Conservation (phyloP, 2,797 vertebrate species). For the Toxotes lorentzi region DNA sequence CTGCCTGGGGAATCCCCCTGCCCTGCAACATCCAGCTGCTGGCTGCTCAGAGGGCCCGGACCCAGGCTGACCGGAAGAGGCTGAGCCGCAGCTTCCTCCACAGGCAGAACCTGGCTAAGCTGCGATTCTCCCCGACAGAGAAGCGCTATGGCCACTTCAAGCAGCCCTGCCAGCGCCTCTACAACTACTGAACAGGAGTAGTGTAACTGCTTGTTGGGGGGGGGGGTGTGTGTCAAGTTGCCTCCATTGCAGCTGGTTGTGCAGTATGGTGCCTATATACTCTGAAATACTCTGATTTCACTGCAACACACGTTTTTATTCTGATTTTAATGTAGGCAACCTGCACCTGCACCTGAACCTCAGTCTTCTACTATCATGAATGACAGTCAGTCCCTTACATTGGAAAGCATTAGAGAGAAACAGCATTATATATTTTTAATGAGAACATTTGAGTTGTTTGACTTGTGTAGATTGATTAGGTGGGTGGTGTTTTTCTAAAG, state of each 20-base stretch:
- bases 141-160: slow-evolving; percentile 80
- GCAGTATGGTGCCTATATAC: slow-evolving; percentile 18
- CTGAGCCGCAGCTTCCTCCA: slow-evolving; percentile 78
- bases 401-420: slow-evolving; percentile 13
- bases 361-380: slow-evolving; percentile 23
- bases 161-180: slow-evolving; percentile 82
- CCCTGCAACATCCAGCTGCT: slow-evolving; percentile 62
- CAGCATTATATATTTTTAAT: slow-evolving; percentile 3
- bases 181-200: slow-evolving; percentile 78
- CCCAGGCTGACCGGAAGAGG: slow-evolving; percentile 71
- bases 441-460: slow-evolving; percentile 18
- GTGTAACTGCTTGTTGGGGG: background rate
- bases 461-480: slow-evolving; percentile 14
- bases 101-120: slow-evolving; percentile 82
- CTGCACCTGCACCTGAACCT: slow-evolving; percentile 29
- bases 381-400: slow-evolving; percentile 17
- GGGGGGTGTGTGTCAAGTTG: background rate
- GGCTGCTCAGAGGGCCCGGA: slow-evolving; percentile 68
- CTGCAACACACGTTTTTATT: slow-evolving; percentile 12
- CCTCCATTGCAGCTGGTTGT: background rate
- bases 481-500: slow-evolving; percentile 29
- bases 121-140: slow-evolving; percentile 66
- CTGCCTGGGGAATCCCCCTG: slow-evolving; percentile 77
- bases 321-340: background rate
- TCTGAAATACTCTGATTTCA: slow-evolving; percentile 39